Evolutionary conservation across 2,797 vertebrate genomes (phyloP), one percentile per base, ranked within the genome.

Genomic region (Micromesistius poutassou): DNA sequence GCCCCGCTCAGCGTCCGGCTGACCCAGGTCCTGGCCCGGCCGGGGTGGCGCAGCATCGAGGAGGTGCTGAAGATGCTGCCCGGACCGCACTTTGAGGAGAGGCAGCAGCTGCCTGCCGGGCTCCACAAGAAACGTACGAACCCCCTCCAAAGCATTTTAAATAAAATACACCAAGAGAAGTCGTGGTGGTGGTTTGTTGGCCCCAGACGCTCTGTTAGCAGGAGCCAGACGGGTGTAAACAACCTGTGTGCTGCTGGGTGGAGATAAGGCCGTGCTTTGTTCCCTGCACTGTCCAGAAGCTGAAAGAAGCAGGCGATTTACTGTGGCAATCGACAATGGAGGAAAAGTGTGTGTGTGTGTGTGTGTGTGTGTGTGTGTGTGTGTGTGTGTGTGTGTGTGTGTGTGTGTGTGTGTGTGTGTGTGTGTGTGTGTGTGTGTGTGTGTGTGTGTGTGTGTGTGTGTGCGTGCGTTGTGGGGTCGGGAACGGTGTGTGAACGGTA

Each of bases 41-140:
- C 98, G 0, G 98, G 98, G 4, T 99, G 98, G 98, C 94, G 98
- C 2, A 99, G 97, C 89, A 99, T 99, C 0, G 98, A 99, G 85
- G 98, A 99, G 84, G 98, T 99, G 30, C 84, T 99, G 10, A 98
- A 98, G 91, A 97, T 99, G 90, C 94, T 99, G 38, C 98, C 98
- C 0, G 98, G 98, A 0, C 97, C 98, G 1, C 97, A 99, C 87
- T 99, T 99, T 46, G 97, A 99, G 85, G 98, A 99, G 78, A 93
- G 98, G 74, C 98, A 99, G 75, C 96, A 97, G 30, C 84, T 99
- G 66, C 98, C 98, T 1, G 93, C 97, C 14, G 95, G 95, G 73
- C 93, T 95, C n/a, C 93, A 94, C 83, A 95, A 96, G 87, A 96
- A 95, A 91, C 95, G 95, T 95, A 87, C 86, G 87, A 19, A 75